A percentile compares a stretch with the other conserved stretches of the same genome.
These are phyloP conservation scores for Brachypalpus laphriformis DNA, from an alignment of 2,888 invertebrate genomes.

Conservation along the genomic window DNA sequence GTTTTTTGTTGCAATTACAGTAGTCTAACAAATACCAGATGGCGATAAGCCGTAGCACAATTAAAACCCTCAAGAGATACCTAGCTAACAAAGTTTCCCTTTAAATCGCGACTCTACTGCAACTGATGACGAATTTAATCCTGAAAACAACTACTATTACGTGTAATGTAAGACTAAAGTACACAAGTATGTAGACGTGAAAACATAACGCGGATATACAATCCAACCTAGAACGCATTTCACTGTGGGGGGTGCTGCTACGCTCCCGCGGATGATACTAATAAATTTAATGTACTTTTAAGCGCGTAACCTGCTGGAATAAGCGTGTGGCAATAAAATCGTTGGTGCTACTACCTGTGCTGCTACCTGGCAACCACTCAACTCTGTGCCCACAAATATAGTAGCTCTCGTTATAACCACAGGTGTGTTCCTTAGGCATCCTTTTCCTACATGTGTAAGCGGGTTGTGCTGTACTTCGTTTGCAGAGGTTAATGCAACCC, in stretches of 20 bases:
- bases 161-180: neutral
- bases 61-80: neutral
- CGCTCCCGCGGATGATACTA: neutral
- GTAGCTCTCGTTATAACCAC: neutral
- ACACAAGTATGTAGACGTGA: neutral
- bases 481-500: slow-evolving; percentile 32
- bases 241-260: neutral
- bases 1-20: slow-evolving; percentile 6
- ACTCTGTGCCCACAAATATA: neutral
- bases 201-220: slow-evolving; percentile 1
- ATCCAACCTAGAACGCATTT: too few relatives aligned
- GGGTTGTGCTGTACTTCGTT: neutral
- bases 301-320: slow-evolving; percentile 41
- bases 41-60: slow-evolving; percentile 30
- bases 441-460: neutral
- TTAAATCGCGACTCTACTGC: neutral
- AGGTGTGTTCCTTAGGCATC: slow-evolving; percentile 17
- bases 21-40: slow-evolving; percentile 12
- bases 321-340: slow-evolving; percentile 48
- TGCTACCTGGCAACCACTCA: neutral
- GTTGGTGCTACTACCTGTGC: too few relatives aligned
- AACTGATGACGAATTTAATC: slow-evolving; percentile 21
- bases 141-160: slow-evolving; percentile 2
- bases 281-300: slow-evolving; percentile 54
- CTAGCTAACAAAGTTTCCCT: neutral